Conservation (phyloP, 2,797 vertebrate species). For the Heteromormyrus szaboi region DNA sequence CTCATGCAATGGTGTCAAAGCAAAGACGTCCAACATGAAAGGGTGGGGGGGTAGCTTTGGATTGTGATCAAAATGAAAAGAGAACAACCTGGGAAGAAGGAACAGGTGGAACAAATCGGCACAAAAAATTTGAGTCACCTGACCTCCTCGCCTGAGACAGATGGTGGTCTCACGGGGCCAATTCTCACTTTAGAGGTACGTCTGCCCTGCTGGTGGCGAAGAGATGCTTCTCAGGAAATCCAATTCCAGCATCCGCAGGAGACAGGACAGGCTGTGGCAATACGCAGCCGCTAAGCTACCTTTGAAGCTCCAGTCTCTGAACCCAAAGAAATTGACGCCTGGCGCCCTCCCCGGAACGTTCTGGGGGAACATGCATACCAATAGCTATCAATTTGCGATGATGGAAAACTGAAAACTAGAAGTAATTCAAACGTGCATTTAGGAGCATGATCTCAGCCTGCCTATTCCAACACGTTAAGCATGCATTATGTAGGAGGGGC, state of each 20-base stretch:
- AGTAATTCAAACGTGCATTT: background rate
- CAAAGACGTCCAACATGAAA: background rate
- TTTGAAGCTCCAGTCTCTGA: background rate
- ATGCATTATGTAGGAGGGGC: background rate
- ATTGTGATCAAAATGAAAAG: background rate
- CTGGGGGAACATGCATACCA: background rate
- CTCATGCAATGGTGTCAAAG: background rate
- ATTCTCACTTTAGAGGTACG: background rate
- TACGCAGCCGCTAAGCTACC: background rate
- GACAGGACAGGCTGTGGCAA: background rate
- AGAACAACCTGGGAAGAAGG: background rate
- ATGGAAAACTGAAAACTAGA: background rate
- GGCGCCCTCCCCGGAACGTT: background rate
- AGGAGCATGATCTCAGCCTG: background rate
- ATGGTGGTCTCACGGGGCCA: background rate
- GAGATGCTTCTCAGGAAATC: background rate
- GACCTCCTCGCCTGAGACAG: background rate
- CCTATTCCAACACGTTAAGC: background rate
- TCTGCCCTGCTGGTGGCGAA: background rate
- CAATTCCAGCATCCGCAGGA: background rate
- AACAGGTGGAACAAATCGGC: background rate
- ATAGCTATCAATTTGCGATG: background rate
- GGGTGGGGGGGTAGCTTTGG: background rate
- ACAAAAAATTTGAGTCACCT: background rate
- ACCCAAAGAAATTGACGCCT: background rate